Evolutionary conservation across 2,113 vertebrate genomes (phyloP).

Genomic region (Meles meles): DNA sequence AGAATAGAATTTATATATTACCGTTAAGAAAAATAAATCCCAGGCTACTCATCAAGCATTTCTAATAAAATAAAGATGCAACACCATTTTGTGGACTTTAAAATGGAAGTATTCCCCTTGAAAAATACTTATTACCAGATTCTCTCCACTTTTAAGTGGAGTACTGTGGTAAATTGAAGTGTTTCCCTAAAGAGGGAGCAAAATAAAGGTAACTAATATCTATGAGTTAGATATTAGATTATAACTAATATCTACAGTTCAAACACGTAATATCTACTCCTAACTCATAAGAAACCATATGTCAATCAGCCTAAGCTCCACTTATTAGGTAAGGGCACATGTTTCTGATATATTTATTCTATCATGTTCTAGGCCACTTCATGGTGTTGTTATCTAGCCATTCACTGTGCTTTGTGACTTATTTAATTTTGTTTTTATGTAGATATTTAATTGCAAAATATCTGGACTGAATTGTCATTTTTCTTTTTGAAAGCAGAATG

Average conservation of each 20-base stretch:
- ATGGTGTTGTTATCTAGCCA: neutral
- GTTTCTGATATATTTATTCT: neutral
- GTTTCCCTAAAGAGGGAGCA: neutral
- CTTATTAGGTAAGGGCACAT: neutral
- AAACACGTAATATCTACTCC: neutral
- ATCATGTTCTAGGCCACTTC: neutral
- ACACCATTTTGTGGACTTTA: neutral
- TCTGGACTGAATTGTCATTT: neutral
- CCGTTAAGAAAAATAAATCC: slow-evolving; percentile 11
- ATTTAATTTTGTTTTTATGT: slow-evolving; percentile 5
- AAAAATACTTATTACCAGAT: neutral
- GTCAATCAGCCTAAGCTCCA: neutral
- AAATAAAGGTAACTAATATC: neutral
- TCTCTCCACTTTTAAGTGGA: neutral
- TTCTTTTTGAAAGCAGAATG: neutral
- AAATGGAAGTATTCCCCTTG: neutral
- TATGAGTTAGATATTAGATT: too few species aligned
- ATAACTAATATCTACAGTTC: too few species aligned
- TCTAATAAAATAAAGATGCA: neutral
- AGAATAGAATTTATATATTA: neutral
- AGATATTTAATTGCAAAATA: slow-evolving; percentile 23
- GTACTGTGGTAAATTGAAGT: neutral
- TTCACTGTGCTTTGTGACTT: neutral
- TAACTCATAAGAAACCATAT: neutral
- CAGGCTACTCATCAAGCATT: neutral